Conservation (phyloP, 53 echinoderm and acorn worm genomes). For the Echinometra lucunter region DNA sequence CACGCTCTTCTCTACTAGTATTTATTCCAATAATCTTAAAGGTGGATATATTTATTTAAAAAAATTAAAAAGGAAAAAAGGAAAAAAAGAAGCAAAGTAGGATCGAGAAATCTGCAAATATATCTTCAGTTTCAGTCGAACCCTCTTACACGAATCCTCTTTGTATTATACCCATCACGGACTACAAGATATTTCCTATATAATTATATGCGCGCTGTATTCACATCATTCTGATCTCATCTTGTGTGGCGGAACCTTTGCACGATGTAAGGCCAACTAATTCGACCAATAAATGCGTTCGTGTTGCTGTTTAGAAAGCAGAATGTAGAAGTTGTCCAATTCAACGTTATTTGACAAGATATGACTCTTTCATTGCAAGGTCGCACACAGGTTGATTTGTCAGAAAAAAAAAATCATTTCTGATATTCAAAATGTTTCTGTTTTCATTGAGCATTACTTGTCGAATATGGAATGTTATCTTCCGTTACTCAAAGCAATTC, state of each 20-base stretch:
- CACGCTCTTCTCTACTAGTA: slow-evolving; percentile 38
- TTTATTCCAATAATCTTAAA: background rate
- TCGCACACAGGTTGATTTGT: background rate
- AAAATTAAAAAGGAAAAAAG: too few relatives aligned
- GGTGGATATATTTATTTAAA: background rate
- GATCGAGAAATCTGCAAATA: background rate
- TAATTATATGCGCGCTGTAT: background rate
- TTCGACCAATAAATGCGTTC: background rate
- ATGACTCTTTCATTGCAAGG: background rate
- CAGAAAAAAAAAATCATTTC: too few relatives aligned
- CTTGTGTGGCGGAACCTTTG: background rate
- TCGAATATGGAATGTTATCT: background rate
- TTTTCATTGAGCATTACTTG: background rate
- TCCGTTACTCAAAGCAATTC: background rate
- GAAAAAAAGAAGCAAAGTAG: slow-evolving; percentile 11
- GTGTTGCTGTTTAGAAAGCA: background rate
- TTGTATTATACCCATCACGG: background rate
- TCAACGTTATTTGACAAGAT: background rate
- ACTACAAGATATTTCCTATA: background rate
- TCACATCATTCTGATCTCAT: background rate
- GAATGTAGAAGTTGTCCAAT: background rate
- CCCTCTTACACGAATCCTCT: slow-evolving; percentile 1
- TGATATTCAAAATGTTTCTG: background rate
- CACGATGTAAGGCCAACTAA: slow-evolving; percentile 18
- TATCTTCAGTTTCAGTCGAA: background rate